Evolutionary conservation across 2,888 invertebrate species (phyloP), one percentile per base, ranked within the genome.

Genomic region (Choreutis nemorana): DNA sequence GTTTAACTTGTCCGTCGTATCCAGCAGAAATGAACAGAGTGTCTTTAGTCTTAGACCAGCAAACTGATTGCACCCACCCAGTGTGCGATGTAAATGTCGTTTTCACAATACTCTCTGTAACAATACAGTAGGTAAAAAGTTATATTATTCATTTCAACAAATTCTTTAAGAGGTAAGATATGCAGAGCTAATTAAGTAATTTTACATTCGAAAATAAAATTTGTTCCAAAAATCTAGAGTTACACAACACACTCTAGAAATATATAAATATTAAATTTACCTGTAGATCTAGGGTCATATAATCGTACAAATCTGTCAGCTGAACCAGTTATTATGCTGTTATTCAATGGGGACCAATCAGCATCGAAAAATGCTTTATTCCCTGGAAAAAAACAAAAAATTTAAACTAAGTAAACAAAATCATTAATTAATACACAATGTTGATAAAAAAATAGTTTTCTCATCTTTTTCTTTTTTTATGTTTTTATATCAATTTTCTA

Each of bases 21-120:
- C 94, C 90, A 2, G 94, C 96, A 1, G 97, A 97, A 12, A 97
- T 82, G 62, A 99, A 98, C 8, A 93, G 78, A 45, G 92, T 83
- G 48, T 92, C 89, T 36, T 90, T 82, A 0, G 84, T 85, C 12
- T 82, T 86, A 0, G 94, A 94, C 98, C 98, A 98, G 39, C 85
- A 81, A 0, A 97, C 93, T 1, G 89, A 83, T 42, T 93, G 90
- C 9, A 98, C 91, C 97, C 97, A 98, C 18, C 91, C 89, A 2
- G 83, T 86, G 70, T 98, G 98, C 0, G 77, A 77, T 1, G 91
- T 87, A 60, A 91, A 97, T 2, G 90, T 91, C 7, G 87, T 83
- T 65, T 95, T 96, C 4, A 97, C 91, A 25, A 97, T 77, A 11
- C 95, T 95, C 53, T 94, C 96, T 89, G 77, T 14, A 75, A 79